Conservation (phyloP, 1,140 invertebrate genomes). For the Vanessa tameamea region DNA sequence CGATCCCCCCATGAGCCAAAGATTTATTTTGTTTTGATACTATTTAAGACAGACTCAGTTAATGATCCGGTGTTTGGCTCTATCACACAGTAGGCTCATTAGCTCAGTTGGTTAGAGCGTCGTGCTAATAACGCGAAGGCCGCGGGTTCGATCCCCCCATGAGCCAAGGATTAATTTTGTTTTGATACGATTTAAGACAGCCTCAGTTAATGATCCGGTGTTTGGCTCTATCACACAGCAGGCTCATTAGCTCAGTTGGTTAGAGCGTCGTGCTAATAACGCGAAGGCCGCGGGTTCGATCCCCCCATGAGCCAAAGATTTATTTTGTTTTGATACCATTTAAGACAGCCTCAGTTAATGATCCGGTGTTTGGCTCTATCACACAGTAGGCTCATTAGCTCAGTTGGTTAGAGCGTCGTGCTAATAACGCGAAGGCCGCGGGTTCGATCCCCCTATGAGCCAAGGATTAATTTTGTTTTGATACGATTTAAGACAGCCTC, state of each 20-base stretch:
- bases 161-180: too few relatives aligned
- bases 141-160: slow-evolving; percentile 73
- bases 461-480: slow-evolving; percentile 44
- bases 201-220: too few relatives aligned
- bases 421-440: slow-evolving; percentile 57
- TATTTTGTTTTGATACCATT: too few relatives aligned
- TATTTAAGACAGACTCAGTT: too few relatives aligned
- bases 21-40: too few relatives aligned
- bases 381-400: slow-evolving; percentile 41
- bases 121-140: slow-evolving; percentile 56
- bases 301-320: slow-evolving; percentile 82
- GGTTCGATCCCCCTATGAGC: slow-evolving; percentile 82
- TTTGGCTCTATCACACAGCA: too few relatives aligned
- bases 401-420: slow-evolving; percentile 60
- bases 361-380: too few relatives aligned
- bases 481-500: too few relatives aligned
- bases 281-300: slow-evolving; percentile 63
- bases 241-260: slow-evolving; percentile 55
- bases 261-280: slow-evolving; percentile 58
- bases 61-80: too few relatives aligned
- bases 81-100: slow-evolving; percentile 27
- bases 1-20: slow-evolving; percentile 82
- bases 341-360: too few relatives aligned
- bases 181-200: too few relatives aligned
- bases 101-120: slow-evolving; percentile 60